phyloP scores from a whole-genome alignment of 2,113 vertebrate species.

The Silurus meridionalis region DNA sequence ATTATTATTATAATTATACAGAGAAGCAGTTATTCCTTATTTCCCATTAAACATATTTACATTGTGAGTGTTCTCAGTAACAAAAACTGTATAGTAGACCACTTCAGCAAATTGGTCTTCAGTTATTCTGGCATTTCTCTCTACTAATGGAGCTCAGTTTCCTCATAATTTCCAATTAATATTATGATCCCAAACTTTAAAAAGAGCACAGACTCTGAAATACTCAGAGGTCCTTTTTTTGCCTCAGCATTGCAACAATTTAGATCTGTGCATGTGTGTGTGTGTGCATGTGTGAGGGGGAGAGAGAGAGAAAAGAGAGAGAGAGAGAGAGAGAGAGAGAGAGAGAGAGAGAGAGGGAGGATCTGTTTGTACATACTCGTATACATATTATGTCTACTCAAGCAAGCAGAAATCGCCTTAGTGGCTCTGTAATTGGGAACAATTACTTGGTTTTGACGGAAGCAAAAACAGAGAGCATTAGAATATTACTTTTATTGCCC shows the following conservation, averaged over 20 bases:
- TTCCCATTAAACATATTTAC: neutral
- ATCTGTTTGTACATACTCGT: slow-evolving; percentile 14
- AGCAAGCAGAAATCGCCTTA: slow-evolving; percentile 51
- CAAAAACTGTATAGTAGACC: neutral
- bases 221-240: neutral
- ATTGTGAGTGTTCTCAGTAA: neutral
- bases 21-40: neutral
- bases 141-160: neutral
- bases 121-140: neutral
- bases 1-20: neutral
- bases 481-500: slow-evolving; percentile 87
- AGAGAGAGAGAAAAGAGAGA: no score
- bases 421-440: slow-evolving; percentile 80
- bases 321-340: neutral
- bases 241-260: neutral
- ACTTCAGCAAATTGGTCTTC: neutral
- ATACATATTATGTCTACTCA: slow-evolving; percentile 32
- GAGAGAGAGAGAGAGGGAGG: no score
- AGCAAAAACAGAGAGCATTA: slow-evolving; percentile 85
- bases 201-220: neutral
- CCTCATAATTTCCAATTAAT: neutral
- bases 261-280: neutral
- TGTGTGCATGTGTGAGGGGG: slow-evolving; percentile 19
- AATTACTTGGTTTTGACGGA: slow-evolving; percentile 81
- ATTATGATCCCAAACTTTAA: neutral